phyloP scores from a whole-genome alignment of 92 coral and sea anemone genomes.

The Phenganax marumi region DNA sequence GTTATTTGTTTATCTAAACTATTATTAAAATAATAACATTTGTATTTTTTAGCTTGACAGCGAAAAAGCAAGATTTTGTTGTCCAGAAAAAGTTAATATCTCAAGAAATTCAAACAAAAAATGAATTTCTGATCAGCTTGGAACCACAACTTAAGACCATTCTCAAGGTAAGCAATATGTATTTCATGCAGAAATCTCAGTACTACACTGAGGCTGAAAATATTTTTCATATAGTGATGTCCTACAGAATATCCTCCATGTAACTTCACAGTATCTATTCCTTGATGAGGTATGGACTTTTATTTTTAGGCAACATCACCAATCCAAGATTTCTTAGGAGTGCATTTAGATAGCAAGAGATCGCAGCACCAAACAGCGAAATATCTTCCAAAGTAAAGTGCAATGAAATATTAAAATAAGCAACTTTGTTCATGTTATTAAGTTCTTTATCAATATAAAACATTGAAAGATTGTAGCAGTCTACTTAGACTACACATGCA shows the following conservation, averaged over 20 bases:
- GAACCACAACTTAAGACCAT: constrained; percentile 83
- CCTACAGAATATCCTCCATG: too few relatives aligned
- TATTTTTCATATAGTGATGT: too few relatives aligned
- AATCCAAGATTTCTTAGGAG: constrained; percentile 86
- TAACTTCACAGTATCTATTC: too few relatives aligned
- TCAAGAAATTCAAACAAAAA: constrained; percentile 80
- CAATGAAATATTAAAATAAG: too few relatives aligned
- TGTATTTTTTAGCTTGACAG: constrained; percentile 65
- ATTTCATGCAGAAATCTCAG: not conserved
- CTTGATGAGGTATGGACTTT: not conserved
- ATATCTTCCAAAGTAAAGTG: constrained; percentile 63
- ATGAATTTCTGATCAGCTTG: constrained; percentile 77
- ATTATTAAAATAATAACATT: not conserved
- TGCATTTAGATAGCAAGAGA: constrained; percentile 80
- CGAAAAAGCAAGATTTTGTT: constrained; percentile 76
- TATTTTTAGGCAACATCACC: constrained; percentile 77
- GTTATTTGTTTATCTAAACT: not conserved
- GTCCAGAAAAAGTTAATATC: constrained; percentile 60
- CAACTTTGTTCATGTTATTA: too few relatives aligned
- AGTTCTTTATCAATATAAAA: too few relatives aligned
- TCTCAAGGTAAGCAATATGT: constrained; percentile 63
- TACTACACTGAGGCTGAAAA: too few relatives aligned
- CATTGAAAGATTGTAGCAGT: too few relatives aligned
- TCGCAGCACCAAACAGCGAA: constrained; percentile 88
- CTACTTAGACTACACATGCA: too few relatives aligned